These are phyloP conservation scores for Agonopterix alstromeriana DNA, from an alignment of 2,888 invertebrate genomes.

Conservation along the genomic window DNA sequence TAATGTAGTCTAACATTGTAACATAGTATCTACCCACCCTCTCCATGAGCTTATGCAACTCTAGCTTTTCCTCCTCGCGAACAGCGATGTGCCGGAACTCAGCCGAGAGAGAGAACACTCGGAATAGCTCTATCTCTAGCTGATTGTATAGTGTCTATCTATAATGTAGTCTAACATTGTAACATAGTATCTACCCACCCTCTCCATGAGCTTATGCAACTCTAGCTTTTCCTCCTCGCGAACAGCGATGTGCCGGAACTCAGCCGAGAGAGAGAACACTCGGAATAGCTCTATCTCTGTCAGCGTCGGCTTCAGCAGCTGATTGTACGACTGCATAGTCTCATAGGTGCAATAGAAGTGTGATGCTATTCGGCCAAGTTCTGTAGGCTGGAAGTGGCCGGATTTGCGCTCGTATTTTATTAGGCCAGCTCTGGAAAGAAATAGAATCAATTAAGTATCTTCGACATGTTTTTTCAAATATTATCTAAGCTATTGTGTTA, in stretches of 20 bases:
- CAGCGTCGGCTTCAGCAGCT: conserved; percentile 95
- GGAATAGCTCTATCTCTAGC: conserved; percentile 97
- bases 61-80: conserved; percentile 96
- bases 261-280: conserved; percentile 98
- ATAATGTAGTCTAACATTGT: not conserved
- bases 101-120: conserved; percentile 98
- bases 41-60: conserved; percentile 94
- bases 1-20: too few species aligned
- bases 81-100: conserved; percentile 97
- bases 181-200: conserved; percentile 32
- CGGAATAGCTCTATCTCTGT: conserved; percentile 98
- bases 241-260: conserved; percentile 95
- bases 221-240: conserved; percentile 98
- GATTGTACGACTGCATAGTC: conserved; percentile 97
- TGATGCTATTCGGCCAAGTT: conserved; percentile 97
- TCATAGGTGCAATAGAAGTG: conserved; percentile 99
- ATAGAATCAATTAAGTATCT: too few species aligned
- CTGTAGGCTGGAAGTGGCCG: conserved; percentile 92
- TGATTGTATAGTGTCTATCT: conserved; percentile 85
- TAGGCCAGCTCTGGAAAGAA: conserved; percentile 85
- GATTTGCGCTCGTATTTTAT: conserved; percentile 96
- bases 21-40: conserved; percentile 33
- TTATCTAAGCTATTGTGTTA: too few species aligned
- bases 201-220: conserved; percentile 92
- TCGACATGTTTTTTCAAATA: too few species aligned